Evolutionary conservation across 2,797 vertebrate species (phyloP).

Genomic region (Vireo griseus): DNA sequence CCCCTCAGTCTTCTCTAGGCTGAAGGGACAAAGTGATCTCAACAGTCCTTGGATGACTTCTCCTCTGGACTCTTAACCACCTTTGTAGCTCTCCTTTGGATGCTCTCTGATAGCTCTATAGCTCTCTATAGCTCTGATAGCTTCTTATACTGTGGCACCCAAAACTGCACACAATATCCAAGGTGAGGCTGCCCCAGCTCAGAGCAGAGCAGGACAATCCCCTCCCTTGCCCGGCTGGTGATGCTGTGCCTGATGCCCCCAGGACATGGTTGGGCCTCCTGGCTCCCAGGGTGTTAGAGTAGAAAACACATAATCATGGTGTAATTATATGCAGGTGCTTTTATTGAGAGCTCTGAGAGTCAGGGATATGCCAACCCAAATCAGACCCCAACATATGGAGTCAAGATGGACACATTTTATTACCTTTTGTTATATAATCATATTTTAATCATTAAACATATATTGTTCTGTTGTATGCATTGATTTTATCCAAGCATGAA

Average conservation of each 20-base stretch:
- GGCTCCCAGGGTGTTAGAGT: neutral
- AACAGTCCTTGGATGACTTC: neutral
- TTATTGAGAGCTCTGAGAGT: no score
- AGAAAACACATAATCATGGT: no score
- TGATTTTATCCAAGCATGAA: no score
- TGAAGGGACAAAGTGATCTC: neutral
- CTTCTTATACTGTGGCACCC: neutral
- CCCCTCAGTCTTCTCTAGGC: neutral
- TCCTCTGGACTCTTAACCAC: neutral
- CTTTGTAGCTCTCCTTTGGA: neutral
- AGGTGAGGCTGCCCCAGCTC: accelerated
- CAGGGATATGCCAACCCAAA: no score
- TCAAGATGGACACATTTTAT: no score
- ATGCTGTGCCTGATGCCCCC: neutral
- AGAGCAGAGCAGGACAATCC: neutral
- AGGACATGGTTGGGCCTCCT: accelerated
- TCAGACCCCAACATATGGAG: no score
- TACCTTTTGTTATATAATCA: no score
- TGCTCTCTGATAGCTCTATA: neutral
- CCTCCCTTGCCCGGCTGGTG: accelerated
- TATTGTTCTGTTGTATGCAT: no score
- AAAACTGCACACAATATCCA: accelerated
- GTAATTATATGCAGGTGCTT: no score
- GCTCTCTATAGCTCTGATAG: no score
- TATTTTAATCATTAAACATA: no score